Percentiles rank a stretch among this genome's conserved stretches.
These are phyloP conservation scores for Spodoptera litura DNA, from an alignment of 1,140 invertebrate genomes.

Conservation along the genomic window DNA sequence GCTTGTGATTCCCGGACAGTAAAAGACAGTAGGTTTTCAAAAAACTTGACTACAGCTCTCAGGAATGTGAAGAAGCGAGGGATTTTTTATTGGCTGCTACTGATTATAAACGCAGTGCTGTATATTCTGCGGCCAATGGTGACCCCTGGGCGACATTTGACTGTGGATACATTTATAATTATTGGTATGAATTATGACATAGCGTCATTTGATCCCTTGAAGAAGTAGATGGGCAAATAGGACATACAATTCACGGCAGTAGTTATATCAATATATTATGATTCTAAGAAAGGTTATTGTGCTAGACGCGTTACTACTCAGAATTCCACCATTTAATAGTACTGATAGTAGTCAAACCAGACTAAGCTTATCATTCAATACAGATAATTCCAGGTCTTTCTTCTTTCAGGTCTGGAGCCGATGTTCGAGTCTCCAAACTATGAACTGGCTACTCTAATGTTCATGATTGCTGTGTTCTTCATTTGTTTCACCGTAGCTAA, in stretches of 20 bases:
- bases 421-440: constrained; percentile 34
- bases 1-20: constrained; percentile 28
- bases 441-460: not conserved
- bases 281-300: too few species aligned
- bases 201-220: too few species aligned
- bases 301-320: too few species aligned
- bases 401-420: constrained; percentile 28
- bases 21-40: constrained; percentile 44
- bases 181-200: constrained; percentile 47
- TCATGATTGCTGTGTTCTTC: not conserved
- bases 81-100: constrained; percentile 51
- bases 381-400: not conserved
- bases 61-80: constrained; percentile 54
- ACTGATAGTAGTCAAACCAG: too few species aligned
- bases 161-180: constrained; percentile 50
- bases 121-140: constrained; percentile 54
- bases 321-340: too few species aligned
- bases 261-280: too few species aligned
- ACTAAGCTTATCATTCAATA: too few species aligned
- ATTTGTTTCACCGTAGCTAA: constrained; percentile 50
- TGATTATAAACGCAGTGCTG: constrained; percentile 49
- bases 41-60: constrained; percentile 29
- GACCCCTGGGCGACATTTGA: constrained; percentile 51
- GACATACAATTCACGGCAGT: too few species aligned
- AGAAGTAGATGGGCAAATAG: too few species aligned